phyloP scores from a whole-genome alignment of 2,797 vertebrate species.

The Sardinella longiceps region DNA sequence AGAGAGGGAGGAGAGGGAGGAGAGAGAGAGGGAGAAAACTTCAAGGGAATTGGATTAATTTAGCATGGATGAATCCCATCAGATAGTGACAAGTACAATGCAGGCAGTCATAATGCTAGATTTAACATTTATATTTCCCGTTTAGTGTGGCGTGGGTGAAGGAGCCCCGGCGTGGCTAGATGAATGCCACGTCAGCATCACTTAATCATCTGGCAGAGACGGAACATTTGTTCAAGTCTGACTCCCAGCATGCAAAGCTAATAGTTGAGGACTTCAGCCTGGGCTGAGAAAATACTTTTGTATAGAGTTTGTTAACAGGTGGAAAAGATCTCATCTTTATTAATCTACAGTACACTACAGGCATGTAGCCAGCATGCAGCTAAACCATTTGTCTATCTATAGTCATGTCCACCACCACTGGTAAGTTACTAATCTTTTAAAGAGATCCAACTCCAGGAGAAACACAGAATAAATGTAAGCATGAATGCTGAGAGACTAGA shows the following conservation, averaged over 20 bases:
- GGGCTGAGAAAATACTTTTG: background rate
- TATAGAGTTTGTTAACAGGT: background rate
- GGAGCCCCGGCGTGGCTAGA: background rate
- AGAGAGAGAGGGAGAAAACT: background rate
- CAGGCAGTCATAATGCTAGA: slow-evolving; percentile 40
- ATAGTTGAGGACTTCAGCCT: background rate
- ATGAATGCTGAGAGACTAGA: background rate
- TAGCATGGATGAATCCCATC: slow-evolving; percentile 40
- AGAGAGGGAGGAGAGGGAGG: background rate
- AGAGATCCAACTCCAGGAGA: too few species aligned
- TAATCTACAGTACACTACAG: background rate
- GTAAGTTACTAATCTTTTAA: background rate
- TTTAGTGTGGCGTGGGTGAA: background rate
- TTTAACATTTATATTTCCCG: slow-evolving; percentile 36
- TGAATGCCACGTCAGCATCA: background rate
- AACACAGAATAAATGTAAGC: background rate
- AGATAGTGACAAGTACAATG: slow-evolving; percentile 37
- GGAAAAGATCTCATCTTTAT: background rate
- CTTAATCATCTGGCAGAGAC: background rate
- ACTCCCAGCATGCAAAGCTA: slow-evolving; percentile 1
- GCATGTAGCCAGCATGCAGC: background rate
- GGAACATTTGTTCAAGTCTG: background rate
- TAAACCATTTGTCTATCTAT: background rate
- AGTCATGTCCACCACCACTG: background rate
- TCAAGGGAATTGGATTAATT: slow-evolving; percentile 45